Conservation (phyloP, 1,140 invertebrate species). For the Xylocopa sonorina region DNA sequence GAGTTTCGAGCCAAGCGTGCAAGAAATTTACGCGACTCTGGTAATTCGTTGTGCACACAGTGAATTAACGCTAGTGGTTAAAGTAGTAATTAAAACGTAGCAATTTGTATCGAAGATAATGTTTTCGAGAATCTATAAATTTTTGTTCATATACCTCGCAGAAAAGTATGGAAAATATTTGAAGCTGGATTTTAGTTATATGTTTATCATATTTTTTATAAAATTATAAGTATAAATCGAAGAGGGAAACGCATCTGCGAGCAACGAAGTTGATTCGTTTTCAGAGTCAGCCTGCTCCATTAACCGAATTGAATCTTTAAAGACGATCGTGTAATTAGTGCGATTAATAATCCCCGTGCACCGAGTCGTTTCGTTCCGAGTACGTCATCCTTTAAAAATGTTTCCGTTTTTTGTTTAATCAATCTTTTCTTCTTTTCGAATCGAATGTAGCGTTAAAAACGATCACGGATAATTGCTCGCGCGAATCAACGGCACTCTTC, state of each 20-base stretch:
- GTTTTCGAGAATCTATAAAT: no score
- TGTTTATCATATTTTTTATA: no score
- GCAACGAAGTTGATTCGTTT: neutral
- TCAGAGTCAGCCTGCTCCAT: neutral
- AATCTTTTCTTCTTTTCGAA: neutral
- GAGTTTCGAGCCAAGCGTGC: neutral
- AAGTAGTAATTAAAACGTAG: neutral
- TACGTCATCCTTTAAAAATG: slow-evolving; percentile 28
- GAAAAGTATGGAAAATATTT: no score
- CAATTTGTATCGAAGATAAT: no score
- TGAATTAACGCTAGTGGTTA: neutral
- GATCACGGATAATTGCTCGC: no score
- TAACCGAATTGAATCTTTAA: slow-evolving; percentile 37
- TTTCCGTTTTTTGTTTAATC: neutral
- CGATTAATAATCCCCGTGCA: slow-evolving; percentile 30
- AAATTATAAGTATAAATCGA: no score
- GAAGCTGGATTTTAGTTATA: no score
- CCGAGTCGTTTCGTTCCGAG: neutral
- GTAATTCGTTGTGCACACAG: slow-evolving; percentile 1
- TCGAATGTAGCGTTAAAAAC: no score
- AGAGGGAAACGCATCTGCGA: no score
- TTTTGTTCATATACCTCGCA: no score
- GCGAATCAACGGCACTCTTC: neutral
- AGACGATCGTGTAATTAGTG: slow-evolving; percentile 29
- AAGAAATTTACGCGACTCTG: neutral